Evolutionary conservation across 2,888 invertebrate species (phyloP), one percentile per base, ranked within the genome.

Genomic region (Acanthosepion lycidas): DNA sequence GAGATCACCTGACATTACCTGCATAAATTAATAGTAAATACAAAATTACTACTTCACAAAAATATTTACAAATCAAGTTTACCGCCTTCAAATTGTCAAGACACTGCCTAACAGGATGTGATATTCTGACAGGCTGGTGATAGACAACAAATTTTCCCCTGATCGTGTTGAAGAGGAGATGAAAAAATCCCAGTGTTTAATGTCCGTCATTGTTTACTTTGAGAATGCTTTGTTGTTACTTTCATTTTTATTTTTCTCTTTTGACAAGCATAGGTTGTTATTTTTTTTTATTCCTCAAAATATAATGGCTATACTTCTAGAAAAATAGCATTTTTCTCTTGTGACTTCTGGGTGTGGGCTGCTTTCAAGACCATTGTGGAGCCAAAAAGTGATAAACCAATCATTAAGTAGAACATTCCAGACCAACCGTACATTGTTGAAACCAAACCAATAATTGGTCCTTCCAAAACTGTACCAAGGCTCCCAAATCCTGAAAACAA

Each of bases 381-480:
- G 18, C 97, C 97, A 12, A 97, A 23, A 48, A 97, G 96, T 15
- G 97, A 97, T 28, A 97, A 95, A 6, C 96, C 95, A 42, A 97
- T 97, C 97, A 98, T 97, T 28, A 97, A 95, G 91, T 97, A 96
- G 94, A 97, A 97, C 97, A 98, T 97, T 33, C 97, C 97, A 23
- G 97, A 96, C 98, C 98, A 98, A 49, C 97, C 97, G 95, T 97
- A 97, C 26, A 96, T 94, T 28, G 97, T 97, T 5, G 97, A 97
- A n/a, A 98, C 96, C 64, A 97, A 96, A 4, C 97, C 97, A 92
- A 98, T 97, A 9, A 98, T 95, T 26, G 98, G 98, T 0, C 98
- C 98, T 96, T 98, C 97, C 33, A 98, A 95, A 94, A 98, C 97
- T 6, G 97, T 97, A 5, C 98, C 98, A 94, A 98, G 96, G 95